A percentile compares a stretch with the other conserved stretches of the same genome.
phyloP scores from a whole-genome alignment of 2,113 vertebrate species.

The Etia nguti region DNA sequence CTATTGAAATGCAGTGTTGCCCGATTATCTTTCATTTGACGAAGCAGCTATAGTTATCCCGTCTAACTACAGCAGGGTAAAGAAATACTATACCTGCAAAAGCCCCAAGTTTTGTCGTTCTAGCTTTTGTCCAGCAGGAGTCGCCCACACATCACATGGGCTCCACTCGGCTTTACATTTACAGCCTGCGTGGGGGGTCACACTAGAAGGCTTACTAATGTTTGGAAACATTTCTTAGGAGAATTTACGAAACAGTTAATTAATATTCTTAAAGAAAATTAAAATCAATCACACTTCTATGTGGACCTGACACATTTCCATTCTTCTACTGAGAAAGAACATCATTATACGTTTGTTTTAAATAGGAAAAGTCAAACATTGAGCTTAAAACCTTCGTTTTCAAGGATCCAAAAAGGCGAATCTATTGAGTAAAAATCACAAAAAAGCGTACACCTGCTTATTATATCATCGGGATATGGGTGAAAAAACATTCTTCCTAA shows the following conservation, averaged over 20 bases:
- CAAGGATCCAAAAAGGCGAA: background rate
- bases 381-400: background rate
- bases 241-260: background rate
- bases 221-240: background rate
- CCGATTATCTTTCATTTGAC: background rate
- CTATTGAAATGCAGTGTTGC: background rate
- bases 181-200: background rate
- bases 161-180: background rate
- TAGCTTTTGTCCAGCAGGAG: slow-evolving; percentile 20
- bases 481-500: background rate
- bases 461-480: accelerated
- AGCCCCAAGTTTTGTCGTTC: background rate
- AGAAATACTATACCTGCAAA: background rate
- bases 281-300: background rate
- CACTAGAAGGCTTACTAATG: background rate
- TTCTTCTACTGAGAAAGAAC: background rate
- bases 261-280: background rate
- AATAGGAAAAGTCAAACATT: background rate
- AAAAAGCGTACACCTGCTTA: background rate
- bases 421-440: background rate
- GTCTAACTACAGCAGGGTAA: background rate
- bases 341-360: background rate
- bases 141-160: background rate
- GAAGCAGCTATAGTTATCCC: background rate
- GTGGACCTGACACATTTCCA: background rate